These are phyloP conservation scores for Harmothoe impar DNA, from an alignment of 2,888 invertebrate species.

Conservation along the genomic window DNA sequence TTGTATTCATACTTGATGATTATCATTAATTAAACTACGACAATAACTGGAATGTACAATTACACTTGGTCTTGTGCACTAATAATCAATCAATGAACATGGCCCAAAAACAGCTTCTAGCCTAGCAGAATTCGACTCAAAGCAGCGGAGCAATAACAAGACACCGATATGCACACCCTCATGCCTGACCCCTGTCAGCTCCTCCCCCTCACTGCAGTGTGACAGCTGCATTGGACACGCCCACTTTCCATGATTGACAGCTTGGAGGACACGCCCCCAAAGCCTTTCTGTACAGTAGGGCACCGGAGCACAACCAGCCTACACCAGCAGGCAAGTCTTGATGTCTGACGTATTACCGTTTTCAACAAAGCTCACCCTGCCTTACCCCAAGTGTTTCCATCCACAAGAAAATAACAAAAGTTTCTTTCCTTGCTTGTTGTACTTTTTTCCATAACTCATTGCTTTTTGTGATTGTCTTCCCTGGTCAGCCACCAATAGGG, in stretches of 20 bases:
- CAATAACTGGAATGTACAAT: conserved; percentile 45
- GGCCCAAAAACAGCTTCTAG: conserved; percentile 30
- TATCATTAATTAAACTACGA: not conserved
- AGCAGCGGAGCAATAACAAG: not conserved
- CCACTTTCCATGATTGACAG: not conserved
- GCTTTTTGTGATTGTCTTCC: conserved; percentile 14
- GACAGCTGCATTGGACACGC: too few species aligned
- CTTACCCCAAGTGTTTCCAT: not conserved
- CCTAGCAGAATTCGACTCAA: not conserved
- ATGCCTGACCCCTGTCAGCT: not conserved
- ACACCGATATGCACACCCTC: not conserved
- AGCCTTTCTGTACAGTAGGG: not conserved
- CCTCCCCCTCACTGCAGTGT: not conserved
- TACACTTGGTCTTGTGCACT: conserved; percentile 45
- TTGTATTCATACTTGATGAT: not conserved
- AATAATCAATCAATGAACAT: conserved; percentile 14
- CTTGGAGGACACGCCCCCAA: not conserved
- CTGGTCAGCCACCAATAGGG: not conserved
- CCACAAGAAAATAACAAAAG: not conserved
- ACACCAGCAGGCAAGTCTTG: not conserved
- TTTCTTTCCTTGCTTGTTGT: not conserved
- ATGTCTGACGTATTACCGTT: too few species aligned
- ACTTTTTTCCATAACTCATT: not conserved
- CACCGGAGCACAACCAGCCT: conserved; percentile 9
- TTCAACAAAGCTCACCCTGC: not conserved